These are phyloP conservation scores for Idaea dimidiata DNA, from an alignment of 2,888 invertebrate species.

Conservation along the genomic window DNA sequence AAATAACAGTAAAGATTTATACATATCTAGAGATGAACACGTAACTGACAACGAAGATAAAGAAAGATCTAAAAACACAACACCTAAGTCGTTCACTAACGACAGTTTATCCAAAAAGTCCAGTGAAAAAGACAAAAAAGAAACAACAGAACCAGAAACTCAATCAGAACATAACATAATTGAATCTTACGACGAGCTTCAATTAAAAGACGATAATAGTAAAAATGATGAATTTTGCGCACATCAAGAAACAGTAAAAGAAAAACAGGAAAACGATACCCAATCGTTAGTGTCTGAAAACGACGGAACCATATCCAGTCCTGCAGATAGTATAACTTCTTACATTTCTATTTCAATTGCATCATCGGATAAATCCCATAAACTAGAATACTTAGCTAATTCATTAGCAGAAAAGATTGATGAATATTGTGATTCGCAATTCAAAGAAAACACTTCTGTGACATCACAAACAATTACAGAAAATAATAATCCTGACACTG, in stretches of 20 bases:
- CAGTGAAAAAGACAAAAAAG: conserved; percentile 54
- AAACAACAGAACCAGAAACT: conserved; percentile 34
- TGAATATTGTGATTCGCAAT: conserved; percentile 76
- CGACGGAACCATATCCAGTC: conserved; percentile 73
- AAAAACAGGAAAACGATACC: conserved; percentile 47
- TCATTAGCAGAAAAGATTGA: conserved; percentile 78
- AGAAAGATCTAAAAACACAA: conserved; percentile 66
- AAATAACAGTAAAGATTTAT: conserved; percentile 62
- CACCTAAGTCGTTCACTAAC: conserved; percentile 69
- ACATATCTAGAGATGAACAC: conserved; percentile 65
- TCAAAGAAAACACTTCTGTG: conserved; percentile 57
- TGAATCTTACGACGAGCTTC: conserved; percentile 57
- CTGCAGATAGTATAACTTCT: conserved; percentile 75
- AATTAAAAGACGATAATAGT: conserved; percentile 37
- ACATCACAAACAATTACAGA: conserved; percentile 51
- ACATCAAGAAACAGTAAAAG: conserved; percentile 26
- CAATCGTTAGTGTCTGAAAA: conserved; percentile 71
- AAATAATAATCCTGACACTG: conserved; percentile 51
- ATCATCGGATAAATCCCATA: conserved; percentile 75
- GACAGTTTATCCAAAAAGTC: conserved; percentile 64
- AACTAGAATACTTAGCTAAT: conserved; percentile 74
- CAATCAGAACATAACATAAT: conserved; percentile 28
- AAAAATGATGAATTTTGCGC: conserved; percentile 37
- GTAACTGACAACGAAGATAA: conserved; percentile 63
- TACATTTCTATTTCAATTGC: conserved; percentile 76